Base-by-base conservation (phyloP, 2,797 vertebrate genomes). In the Sebastes minor region DNA sequence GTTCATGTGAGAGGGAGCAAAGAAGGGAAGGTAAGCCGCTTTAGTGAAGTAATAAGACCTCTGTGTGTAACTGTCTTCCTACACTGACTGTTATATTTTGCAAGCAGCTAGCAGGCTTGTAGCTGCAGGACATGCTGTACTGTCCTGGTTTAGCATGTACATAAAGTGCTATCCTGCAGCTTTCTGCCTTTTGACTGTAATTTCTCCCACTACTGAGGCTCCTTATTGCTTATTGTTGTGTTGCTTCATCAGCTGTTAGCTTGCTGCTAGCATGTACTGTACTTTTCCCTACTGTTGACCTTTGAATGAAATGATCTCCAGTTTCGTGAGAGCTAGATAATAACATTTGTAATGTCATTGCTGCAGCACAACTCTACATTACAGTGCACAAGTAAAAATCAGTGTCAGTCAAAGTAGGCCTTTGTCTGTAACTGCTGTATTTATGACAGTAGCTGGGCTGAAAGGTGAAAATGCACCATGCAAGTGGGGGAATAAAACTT, bases 1-100 rank as follows among this genome's bases (percentile, higher is more conserved):
- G 83, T 93, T 88, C 61, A 90, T 89, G 87, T 82, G 14, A 88
- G 28, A 78, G 84, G 78, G 27, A 55, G 74, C 62, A 22, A 83
- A 82, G 57, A 76, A 71, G 59, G 28, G 28, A 93, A 96, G 94
- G 95, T 96, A 92, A 95, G 91, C 76, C 57, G 86, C 86, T 85
- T 85, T 74, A 11, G 33, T 61, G 71, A 23, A 85, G 84, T 74
- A 70, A 78, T 55, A 28, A 46, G 78, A 66, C 52, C 14, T 57
- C 4, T 56, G 49, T n/a, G 6, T 69, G 49, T 55, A 57, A 67
- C 53, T 80, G 71, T 77, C 52, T 64, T 35, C 65, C 13, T 38
- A 5, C 35, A 20, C 75, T 74, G 61, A 20, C 74, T 75, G 62
- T 42, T 62, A 9, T 64, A 2, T 67, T 75, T 6, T 25, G 57